phyloP scores from a whole-genome alignment of 2,888 invertebrate species.

The Tolmerus cingulatus region DNA sequence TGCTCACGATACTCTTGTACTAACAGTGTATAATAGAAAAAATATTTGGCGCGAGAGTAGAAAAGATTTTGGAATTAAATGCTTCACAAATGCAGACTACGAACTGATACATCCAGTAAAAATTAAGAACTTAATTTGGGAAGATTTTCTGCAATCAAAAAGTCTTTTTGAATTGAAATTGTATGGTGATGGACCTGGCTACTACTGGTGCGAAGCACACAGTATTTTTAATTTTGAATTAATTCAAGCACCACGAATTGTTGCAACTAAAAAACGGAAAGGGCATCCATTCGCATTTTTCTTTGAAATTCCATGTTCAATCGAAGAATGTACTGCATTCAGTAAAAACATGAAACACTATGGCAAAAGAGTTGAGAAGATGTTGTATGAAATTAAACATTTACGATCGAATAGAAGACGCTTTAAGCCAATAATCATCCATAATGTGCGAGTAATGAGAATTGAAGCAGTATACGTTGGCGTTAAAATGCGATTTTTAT shows the following conservation, averaged over 20 bases:
- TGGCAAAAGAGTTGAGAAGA: conserved; percentile 44
- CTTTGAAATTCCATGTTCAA: conserved; percentile 54
- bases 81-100: conserved; percentile 69
- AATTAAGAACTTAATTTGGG: conserved; percentile 60
- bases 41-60: conserved; percentile 64
- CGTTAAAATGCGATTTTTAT: conserved; percentile 52
- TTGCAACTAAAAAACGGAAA: conserved; percentile 62
- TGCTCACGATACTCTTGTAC: conserved; percentile 56
- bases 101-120: conserved; percentile 65
- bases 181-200: conserved; percentile 66
- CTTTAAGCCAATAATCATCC: conserved; percentile 53
- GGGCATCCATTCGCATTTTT: conserved; percentile 58
- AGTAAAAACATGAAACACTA: conserved; percentile 43
- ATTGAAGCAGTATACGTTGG: conserved; percentile 55
- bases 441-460: conserved; percentile 67
- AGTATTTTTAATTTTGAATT: conserved; percentile 64
- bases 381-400: conserved; percentile 45
- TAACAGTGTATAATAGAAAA: conserved; percentile 68
- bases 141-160: conserved; percentile 53
- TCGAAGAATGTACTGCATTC: conserved; percentile 37
- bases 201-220: conserved; percentile 74
- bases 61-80: conserved; percentile 65
- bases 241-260: conserved; percentile 65
- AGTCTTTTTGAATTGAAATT: conserved; percentile 66
- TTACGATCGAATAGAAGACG: conserved; percentile 33